Conservation (phyloP, 2,797 vertebrate genomes). For the Mus spretus region DNA sequence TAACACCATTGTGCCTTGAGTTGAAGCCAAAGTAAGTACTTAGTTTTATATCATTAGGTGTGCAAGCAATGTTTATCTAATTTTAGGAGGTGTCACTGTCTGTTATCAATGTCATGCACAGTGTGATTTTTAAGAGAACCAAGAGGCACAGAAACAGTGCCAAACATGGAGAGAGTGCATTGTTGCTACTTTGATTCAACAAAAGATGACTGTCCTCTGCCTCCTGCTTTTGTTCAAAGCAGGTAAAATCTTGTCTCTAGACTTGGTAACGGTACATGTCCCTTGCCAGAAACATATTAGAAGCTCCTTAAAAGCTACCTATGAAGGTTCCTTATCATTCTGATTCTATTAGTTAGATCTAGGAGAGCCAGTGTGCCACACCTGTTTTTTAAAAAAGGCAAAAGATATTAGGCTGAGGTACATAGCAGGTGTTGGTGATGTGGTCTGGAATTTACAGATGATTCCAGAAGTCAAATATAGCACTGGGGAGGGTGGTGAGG, state of each 20-base stretch:
- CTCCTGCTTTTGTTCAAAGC: neutral
- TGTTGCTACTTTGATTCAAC: neutral
- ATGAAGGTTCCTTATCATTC: neutral
- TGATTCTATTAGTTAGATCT: conserved; percentile 6
- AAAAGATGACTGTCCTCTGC: neutral
- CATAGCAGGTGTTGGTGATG: conserved; percentile 20
- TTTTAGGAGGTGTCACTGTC: conserved; percentile 57
- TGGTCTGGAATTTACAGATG: neutral
- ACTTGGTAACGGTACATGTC: neutral
- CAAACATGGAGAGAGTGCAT: neutral
- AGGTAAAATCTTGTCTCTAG: conserved; percentile 27
- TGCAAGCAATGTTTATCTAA: conserved; percentile 70
- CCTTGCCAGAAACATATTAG: conserved; percentile 24
- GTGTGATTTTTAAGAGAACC: conserved; percentile 48
- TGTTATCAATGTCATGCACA: conserved; percentile 70
- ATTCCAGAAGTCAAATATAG: neutral
- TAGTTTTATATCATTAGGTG: conserved; percentile 72
- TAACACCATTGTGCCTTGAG: conserved; percentile 75
- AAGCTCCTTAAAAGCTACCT: conserved; percentile 7
- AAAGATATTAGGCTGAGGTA: neutral
- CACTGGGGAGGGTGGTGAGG: neutral
- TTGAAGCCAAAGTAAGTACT: conserved; percentile 81
- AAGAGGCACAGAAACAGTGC: neutral
- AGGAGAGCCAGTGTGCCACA: neutral
- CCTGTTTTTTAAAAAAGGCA: too few species aligned